A percentile compares a stretch with the other conserved stretches of the same genome.
Conservation (phyloP, 2,113 vertebrate genomes). For the Zosterops hypoxanthus region DNA sequence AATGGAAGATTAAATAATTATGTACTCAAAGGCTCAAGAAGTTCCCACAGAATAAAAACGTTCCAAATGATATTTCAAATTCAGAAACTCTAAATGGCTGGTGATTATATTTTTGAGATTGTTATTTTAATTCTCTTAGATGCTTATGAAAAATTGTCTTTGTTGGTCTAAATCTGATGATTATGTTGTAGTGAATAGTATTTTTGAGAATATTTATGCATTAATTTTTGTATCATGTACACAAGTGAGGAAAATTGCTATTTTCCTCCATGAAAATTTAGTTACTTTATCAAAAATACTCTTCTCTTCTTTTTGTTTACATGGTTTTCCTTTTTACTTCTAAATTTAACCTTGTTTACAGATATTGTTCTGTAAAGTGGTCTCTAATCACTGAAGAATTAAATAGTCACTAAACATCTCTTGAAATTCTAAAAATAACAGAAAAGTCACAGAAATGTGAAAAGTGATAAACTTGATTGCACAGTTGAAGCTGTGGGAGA, state of each 20-base stretch:
- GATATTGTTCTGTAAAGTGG: not conserved
- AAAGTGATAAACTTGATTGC: not conserved
- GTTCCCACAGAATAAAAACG: not conserved
- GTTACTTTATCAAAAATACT: not conserved
- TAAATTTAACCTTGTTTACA: slow-evolving; percentile 29
- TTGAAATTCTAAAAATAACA: slow-evolving; percentile 1
- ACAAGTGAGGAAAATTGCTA: not conserved
- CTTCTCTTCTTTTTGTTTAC: not conserved
- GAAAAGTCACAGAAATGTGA: not conserved
- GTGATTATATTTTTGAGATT: not conserved
- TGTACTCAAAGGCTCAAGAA: not conserved
- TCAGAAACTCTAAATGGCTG: not conserved
- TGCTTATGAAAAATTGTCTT: not conserved
- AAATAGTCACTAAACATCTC: not conserved
- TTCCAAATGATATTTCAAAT: not conserved
- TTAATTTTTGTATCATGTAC: not conserved
- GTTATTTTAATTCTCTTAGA: not conserved
- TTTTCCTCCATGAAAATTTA: not conserved
- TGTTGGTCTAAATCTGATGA: not conserved
- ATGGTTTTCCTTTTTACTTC: not conserved
- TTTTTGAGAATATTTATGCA: not conserved
- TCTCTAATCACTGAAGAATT: slow-evolving; percentile 16
- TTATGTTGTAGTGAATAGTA: not conserved
- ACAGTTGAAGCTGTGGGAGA: not conserved
- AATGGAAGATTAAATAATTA: not conserved